Base-by-base conservation (phyloP, 1,140 invertebrate species). In the Hormaphis cornu region DNA sequence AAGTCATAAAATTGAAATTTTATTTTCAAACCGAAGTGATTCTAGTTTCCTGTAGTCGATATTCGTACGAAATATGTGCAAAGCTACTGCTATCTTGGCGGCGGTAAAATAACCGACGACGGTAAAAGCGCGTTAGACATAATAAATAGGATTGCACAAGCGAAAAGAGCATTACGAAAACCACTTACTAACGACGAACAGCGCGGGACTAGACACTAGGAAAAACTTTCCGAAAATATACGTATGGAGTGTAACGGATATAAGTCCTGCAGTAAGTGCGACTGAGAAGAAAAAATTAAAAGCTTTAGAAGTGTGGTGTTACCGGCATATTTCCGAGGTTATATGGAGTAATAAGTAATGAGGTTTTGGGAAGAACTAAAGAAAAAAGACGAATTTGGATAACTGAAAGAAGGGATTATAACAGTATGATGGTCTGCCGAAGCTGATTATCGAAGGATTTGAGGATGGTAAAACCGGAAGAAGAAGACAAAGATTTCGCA, bases 281-380 rank as follows among this genome's bases (percentile, higher is more conserved):
- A n/a, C n/a, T n/a, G n/a, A n/a, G n/a, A n/a, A n/a, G n/a, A n/a
- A n/a, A n/a, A n/a, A n/a, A n/a, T 35, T 70, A 37, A 53, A 56
- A 56, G 53, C 48, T 42, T 56, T 70, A 18, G 69, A 70, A 42
- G 58, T 70, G 69, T 70, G 69, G 52, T 24, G 54, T 52, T 70
- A 52, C 48, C 54, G 69, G 24, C 56, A 30, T 18, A 40, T 66
- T 37, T 20, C 24, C 26, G 28, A 46, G 58, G 58, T 54, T 37
- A 70, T 37, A 53, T 70, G 69, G 69, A 56, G 48, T 56, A 37
- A 70, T n/a, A 12, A 70, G 58, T 42, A 37, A 56, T 24, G 61
- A 66, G 28, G 61, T 66, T 12, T 24, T 66, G 61, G 24, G 61
- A 66, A 66, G 61, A 66, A 44, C 26, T 30, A 40, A 42, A 33